These are phyloP conservation scores for Strix uralensis DNA, from an alignment of 2,113 vertebrate species.

Conservation along the genomic window DNA sequence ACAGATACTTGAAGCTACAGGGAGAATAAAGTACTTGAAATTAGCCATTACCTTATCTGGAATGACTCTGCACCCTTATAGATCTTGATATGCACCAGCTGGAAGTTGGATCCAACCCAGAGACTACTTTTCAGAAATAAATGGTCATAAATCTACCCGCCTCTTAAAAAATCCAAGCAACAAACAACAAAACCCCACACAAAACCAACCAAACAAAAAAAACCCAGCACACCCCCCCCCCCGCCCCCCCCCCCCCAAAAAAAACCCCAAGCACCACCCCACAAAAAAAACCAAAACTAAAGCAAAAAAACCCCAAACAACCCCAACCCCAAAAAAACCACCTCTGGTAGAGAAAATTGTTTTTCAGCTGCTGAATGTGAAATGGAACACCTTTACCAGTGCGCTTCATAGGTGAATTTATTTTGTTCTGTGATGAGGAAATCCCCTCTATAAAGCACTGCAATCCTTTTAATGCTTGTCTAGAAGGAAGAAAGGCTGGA, in stretches of 20 bases:
- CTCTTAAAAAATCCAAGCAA: not conserved
- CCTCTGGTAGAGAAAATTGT: not conserved
- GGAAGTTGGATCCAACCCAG: not conserved
- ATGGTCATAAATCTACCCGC: not conserved
- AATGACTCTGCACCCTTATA: constrained; percentile 41
- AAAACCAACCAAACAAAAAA: too few species aligned
- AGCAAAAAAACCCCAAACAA: not conserved
- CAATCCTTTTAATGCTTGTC: not conserved
- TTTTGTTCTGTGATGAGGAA: not conserved
- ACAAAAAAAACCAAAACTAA: not conserved
- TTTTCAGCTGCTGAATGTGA: not conserved
- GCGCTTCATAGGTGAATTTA: not conserved
- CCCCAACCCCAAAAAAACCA: too few species aligned
- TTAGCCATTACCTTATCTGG: constrained; percentile 42
- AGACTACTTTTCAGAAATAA: not conserved
- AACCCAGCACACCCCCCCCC: not conserved
- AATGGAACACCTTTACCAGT: not conserved
- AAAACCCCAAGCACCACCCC: not conserved
- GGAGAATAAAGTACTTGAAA: constrained; percentile 1
- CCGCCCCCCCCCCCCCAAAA: too few species aligned
- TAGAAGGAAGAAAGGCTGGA: not conserved
- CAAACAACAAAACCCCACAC: not conserved
- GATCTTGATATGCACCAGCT: not conserved
- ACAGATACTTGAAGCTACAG: not conserved
- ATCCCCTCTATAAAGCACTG: not conserved